phyloP scores from a whole-genome alignment of 2,113 vertebrate species.

The Sisor rabdophorus region DNA sequence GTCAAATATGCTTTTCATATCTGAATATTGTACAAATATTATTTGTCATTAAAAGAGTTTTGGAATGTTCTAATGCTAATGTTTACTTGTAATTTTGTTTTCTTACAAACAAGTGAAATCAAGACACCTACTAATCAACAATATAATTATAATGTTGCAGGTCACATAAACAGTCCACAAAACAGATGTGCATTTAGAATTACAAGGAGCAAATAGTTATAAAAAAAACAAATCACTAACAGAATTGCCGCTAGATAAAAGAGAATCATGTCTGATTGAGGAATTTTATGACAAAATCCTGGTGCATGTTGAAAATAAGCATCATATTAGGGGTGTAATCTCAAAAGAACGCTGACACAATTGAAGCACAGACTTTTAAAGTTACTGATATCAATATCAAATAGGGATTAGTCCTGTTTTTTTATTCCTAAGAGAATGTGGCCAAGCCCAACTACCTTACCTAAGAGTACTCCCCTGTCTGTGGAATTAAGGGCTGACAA shows the following conservation, averaged over 20 bases:
- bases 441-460: constrained; percentile 33
- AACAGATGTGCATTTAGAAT: constrained; percentile 17
- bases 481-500: constrained; percentile 29
- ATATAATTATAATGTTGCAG: constrained; percentile 1
- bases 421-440: constrained; percentile 35
- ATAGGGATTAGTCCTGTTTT: constrained; percentile 42
- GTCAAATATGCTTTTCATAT: not conserved
- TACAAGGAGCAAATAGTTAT: constrained; percentile 24
- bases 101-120: not conserved
- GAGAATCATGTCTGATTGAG: not conserved
- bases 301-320: not conserved
- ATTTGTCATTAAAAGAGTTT: not conserved
- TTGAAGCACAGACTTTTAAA: constrained; percentile 41
- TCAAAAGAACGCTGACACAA: constrained; percentile 39
- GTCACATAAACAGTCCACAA: constrained; percentile 28
- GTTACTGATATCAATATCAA: constrained; percentile 49
- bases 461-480: constrained; percentile 25
- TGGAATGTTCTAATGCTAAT: no score
- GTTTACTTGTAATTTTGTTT: constrained; percentile 3
- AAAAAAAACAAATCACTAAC: constrained; percentile 13
- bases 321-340: constrained; percentile 10
- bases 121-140: not conserved
- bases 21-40: not conserved
- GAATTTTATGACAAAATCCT: constrained; percentile 11
- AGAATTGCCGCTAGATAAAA: constrained; percentile 19